Conservation (phyloP, 2,797 vertebrate genomes). For the Liparis tanakae region DNA sequence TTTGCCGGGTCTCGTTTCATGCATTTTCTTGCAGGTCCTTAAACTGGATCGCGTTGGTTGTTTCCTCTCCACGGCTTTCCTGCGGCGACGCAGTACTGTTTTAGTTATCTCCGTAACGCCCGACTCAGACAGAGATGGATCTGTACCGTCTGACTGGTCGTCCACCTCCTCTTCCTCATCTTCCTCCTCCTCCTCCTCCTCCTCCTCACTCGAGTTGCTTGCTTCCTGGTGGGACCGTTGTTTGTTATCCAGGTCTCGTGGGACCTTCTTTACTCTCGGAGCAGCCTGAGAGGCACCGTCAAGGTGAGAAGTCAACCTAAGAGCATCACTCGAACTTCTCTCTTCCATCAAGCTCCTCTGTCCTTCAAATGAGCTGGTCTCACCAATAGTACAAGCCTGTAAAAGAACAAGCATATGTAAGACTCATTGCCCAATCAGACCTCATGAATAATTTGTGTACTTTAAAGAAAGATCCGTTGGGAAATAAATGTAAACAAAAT, state of each 20-base stretch:
- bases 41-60: slow-evolving; percentile 63
- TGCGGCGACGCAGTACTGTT: neutral
- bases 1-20: slow-evolving; percentile 24
- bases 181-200: slow-evolving; percentile 32
- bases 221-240: slow-evolving; percentile 22
- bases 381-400: slow-evolving; percentile 77
- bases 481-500: slow-evolving; percentile 15
- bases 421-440: slow-evolving; percentile 71
- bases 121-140: slow-evolving; percentile 19
- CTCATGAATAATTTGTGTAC: slow-evolving; percentile 54
- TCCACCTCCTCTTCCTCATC: slow-evolving; percentile 32
- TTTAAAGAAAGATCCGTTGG: slow-evolving; percentile 33
- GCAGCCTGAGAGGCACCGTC: slow-evolving; percentile 49
- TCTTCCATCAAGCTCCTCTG: slow-evolving; percentile 76
- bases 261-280: slow-evolving; percentile 46
- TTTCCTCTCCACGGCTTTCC: slow-evolving; percentile 39
- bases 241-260: too few species aligned
- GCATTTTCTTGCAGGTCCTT: slow-evolving; percentile 63
- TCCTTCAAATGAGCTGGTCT: slow-evolving; percentile 78
- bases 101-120: slow-evolving; percentile 20
- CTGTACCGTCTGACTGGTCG: slow-evolving; percentile 22
- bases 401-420: slow-evolving; percentile 83
- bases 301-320: slow-evolving; percentile 68
- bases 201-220: slow-evolving; percentile 38
- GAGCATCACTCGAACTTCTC: slow-evolving; percentile 66